Conservation (phyloP, 1,140 invertebrate species). For the Drosophila takahashii region DNA sequence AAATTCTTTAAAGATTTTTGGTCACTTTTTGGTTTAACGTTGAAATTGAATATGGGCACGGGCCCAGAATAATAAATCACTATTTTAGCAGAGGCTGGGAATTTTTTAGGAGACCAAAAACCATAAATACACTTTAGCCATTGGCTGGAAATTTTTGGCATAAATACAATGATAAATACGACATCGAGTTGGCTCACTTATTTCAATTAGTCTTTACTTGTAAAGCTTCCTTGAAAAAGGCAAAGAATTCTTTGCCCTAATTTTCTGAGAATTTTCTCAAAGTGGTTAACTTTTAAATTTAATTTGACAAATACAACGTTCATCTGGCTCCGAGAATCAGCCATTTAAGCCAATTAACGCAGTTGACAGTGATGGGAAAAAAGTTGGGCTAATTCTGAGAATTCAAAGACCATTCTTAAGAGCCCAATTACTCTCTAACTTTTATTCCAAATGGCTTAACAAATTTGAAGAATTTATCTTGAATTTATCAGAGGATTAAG, state of each 20-base stretch:
- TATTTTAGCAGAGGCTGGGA: not conserved
- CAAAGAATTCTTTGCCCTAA: not conserved
- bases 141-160: not conserved
- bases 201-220: not conserved
- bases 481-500: too few relatives aligned
- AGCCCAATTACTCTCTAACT: not conserved
- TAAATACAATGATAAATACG: not conserved
- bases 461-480: not conserved
- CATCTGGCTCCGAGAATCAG: not conserved
- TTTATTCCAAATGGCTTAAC: not conserved
- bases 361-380: not conserved
- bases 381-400: not conserved
- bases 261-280: not conserved
- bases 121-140: slow-evolving; percentile 10
- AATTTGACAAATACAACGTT: not conserved
- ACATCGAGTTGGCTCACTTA: not conserved
- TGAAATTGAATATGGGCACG: slow-evolving; percentile 30
- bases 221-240: not conserved
- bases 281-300: not conserved
- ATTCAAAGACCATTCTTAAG: not conserved
- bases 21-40: slow-evolving; percentile 8
- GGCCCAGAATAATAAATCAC: slow-evolving; percentile 22
- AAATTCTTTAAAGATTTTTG: slow-evolving; percentile 41
- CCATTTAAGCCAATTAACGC: not conserved
- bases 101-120: slow-evolving; percentile 1